Evolutionary conservation across 2,113 vertebrate genomes (phyloP).

Genomic region (Phylloscopus trochilus): DNA sequence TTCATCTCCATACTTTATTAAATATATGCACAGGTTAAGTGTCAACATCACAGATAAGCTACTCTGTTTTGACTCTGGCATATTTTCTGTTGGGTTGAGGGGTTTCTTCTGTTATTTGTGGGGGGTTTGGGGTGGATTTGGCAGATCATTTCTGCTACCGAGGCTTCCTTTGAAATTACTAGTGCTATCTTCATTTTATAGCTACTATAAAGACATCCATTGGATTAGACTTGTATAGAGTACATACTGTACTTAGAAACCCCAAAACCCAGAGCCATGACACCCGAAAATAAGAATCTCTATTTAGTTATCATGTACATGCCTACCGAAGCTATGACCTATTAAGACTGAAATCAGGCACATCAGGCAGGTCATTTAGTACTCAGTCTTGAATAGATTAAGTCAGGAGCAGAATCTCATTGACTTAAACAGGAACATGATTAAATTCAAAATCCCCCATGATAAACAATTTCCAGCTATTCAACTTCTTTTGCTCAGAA

Average conservation of each 20-base stretch:
- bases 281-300: not conserved
- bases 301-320: not conserved
- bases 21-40: not conserved
- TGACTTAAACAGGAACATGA: slow-evolving; percentile 6
- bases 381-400: not conserved
- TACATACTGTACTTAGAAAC: not conserved
- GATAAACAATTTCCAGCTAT: not conserved
- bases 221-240: not conserved
- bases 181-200: not conserved
- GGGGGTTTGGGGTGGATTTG: accelerated
- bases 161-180: not conserved
- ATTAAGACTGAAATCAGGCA: not conserved
- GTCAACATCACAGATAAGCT: not conserved
- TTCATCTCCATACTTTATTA: not conserved
- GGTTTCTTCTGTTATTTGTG: not conserved
- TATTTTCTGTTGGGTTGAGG: not conserved
- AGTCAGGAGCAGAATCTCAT: not conserved
- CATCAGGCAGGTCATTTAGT: not conserved
- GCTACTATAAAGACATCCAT: not conserved
- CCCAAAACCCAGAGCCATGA: not conserved
- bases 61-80: not conserved
- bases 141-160: not conserved
- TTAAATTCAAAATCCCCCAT: not conserved
- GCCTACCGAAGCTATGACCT: not conserved
- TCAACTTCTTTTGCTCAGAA: not conserved